Evolutionary conservation across 2,113 vertebrate species (phyloP).

Genomic region (Motacilla alba): DNA sequence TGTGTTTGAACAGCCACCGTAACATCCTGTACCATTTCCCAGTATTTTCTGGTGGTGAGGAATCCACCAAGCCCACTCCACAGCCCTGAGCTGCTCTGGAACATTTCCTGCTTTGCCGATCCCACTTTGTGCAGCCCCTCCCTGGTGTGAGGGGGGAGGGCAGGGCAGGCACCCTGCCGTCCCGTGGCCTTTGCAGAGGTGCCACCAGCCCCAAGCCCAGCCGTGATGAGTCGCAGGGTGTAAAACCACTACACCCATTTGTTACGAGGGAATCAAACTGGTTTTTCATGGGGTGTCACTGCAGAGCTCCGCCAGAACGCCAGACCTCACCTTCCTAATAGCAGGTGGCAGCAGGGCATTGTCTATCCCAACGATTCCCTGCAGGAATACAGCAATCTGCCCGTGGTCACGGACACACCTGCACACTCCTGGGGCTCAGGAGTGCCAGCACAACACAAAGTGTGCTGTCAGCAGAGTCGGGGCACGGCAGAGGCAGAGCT

Average conservation of each 20-base stretch:
- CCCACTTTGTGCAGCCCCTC: background rate
- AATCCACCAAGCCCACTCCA: too few relatives aligned
- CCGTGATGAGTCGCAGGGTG: background rate
- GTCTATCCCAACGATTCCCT: background rate
- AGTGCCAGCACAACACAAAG: background rate
- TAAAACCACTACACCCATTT: slow-evolving; percentile 48
- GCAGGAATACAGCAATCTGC: background rate
- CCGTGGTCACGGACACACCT: background rate
- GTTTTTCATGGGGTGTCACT: slow-evolving; percentile 35
- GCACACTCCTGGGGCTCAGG: background rate
- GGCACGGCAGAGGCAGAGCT: background rate
- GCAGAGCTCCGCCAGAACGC: background rate
- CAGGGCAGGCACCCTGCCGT: background rate
- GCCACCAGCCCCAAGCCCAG: background rate
- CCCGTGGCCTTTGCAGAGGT: background rate
- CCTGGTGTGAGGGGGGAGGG: background rate
- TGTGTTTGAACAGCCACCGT: background rate
- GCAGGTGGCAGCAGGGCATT: background rate
- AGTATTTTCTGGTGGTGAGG: background rate
- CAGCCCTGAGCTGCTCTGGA: background rate
- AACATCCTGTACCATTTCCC: background rate
- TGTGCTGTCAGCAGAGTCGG: background rate
- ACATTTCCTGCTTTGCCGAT: rapidly evolving
- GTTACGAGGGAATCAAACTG: slow-evolving; percentile 51
- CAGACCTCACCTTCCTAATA: slow-evolving; percentile 8